Base-by-base conservation (phyloP, 2,113 vertebrate species). In the Lampris incognitus region DNA sequence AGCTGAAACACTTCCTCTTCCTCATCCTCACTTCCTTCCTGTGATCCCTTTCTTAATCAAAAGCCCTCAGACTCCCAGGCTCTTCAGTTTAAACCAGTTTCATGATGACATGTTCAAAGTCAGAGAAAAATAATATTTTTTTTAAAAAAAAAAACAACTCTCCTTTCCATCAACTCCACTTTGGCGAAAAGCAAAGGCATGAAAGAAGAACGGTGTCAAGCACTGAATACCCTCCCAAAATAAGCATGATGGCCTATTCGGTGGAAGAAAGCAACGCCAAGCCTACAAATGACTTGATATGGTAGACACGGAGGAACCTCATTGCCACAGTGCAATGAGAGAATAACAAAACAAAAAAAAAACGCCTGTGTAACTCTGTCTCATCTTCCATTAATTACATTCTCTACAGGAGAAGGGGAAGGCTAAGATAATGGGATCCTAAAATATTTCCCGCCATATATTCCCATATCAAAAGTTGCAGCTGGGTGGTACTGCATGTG, bases 51-150 rank as follows among this genome's bases (percentile, higher is more conserved):
- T 67, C 48, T 55, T 64, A 72, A 60, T 81, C 64, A 68, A 78
- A 83, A 68, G 60, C 52, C 73, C 78, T 58, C 56, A 10, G 37
- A 69, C 55, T 76, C 68, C 37, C 38, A 3, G 6, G 7, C 56
- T 78, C 55, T 37, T 74, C 37, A 56, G 65, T 79, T 73, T 64
- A 62, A 76, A 78, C 52, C 50, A 72, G 78, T 84, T 89, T 83
- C 24, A 72, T 54, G 40, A 74, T 72, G 42, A 67, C 13, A 61
- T 61, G 57, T 69, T 64, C 5, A 2, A 44, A 67, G 59, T 1
- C 9, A 54, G 41, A 6, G n/a, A 49, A 40, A n/a, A 10, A 10
- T 6, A 66, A 51, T n/a, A 36, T 36, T 49, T 11, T 56, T 56
- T 3, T 49, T 55, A 49, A 74, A 56, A 57, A 55, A 36, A 56